Evolutionary conservation across 2,888 invertebrate genomes (phyloP), one percentile per base, ranked within the genome.

Genomic region (Arenicola marina): DNA sequence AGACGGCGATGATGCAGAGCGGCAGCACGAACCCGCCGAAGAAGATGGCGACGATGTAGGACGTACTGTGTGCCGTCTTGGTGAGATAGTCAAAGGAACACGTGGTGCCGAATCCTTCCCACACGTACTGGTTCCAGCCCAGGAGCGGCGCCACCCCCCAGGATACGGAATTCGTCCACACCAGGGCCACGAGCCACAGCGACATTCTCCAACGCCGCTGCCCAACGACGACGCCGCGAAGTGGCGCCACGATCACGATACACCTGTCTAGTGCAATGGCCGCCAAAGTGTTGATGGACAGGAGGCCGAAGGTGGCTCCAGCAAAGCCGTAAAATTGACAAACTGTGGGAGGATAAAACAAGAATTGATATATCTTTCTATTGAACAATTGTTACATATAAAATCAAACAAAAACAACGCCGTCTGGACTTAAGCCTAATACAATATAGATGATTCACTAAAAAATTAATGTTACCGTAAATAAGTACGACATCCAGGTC

Each of bases 241-340:
- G 24, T 32, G 46, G 29, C 4, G 53, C 28, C 45, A 54, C 58
- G 33, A 64, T 64, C 1, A 44, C 57, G 2, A 61, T 4, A 21
- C 33, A 56, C 32, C 64, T 56, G 28, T 65, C 65, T 2, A 65
- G 7, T 15, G 62, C 58, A 18, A 65, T 65, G 51, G 58, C 58
- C 4, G 45, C 56, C 59, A 65, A 28, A 2, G 59, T 62, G 59
- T 65, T 65, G 48, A 65, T 65, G 33, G 62, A 62, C 55, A 65
- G 55, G 24, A 62, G 29, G 4, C 59, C 62, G 48, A 65, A 62
- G n/a, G 38, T 29, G 29, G 59, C 56, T 1, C 64, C 62, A 1
- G 51, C 21, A 1, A 34, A 51, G 4, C 62, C 65, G 33, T 65
- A 65, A 29, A 55, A 51, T 4, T 53, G 33, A 51, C 65, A 65